Evolutionary conservation across 2,113 vertebrate species (phyloP), one percentile per base, ranked within the genome.

Genomic region (Channa argus): DNA sequence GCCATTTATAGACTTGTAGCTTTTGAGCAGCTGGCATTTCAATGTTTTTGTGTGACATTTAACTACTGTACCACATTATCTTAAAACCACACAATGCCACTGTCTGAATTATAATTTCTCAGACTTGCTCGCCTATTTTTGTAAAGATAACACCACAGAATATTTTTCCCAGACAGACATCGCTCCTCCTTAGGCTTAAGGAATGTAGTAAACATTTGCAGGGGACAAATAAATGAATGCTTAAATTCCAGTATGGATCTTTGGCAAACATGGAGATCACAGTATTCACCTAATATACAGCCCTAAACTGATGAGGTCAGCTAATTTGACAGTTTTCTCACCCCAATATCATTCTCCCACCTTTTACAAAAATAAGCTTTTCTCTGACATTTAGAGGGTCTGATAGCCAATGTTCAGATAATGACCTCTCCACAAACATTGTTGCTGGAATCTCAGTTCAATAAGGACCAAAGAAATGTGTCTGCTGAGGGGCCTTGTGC

Each of bases 381-480:
- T 80, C 66, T 63, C 24, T 77, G 63, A 73, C 68, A 70, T 80
- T 67, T 80, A 66, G 71, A 83, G 61, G 84, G 87, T 66, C 78
- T 64, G 58, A 74, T 86, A 81, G 83, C 64, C 63, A 82, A 36
- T 43, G 54, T 34, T 73, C 77, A 24, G 84, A 39, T 56, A 53
- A 36, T 45, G 38, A 13, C 41, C 15, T 43, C 7, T 53, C 24
- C 43, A 8, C 9, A 61, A 80, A n/a, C 37, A 49, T 54, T 62
- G 44, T 45, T 65, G 44, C 69, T 82, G 63, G 54, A 58, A 66
- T 62, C 58, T 76, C 78, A 63, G 24, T 55, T 52, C 46, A 54
- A 41, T 82, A 52, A 49, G 46, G 41, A 53, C 52, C 10, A 68
- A 58, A 74, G 62, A 74, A 71, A 79, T 85, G 58, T 46, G 53